phyloP scores from a whole-genome alignment of 2,113 vertebrate genomes.

The Ginglymostoma cirratum region DNA sequence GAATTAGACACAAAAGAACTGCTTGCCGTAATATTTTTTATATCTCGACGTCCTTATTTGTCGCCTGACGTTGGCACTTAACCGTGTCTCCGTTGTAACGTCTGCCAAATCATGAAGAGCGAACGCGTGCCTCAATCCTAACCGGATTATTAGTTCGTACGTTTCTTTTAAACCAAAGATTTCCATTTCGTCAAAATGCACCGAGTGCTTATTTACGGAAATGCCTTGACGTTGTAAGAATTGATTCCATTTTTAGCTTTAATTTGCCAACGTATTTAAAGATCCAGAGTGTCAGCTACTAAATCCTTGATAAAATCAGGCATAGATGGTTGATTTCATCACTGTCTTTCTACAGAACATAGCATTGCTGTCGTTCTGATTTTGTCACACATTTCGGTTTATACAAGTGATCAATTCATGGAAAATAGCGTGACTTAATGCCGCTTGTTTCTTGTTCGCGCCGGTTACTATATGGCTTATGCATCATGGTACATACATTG shows the following conservation, averaged over 20 bases:
- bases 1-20: neutral
- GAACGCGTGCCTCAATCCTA: neutral
- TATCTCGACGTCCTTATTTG: neutral
- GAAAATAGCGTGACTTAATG: neutral
- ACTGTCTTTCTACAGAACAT: neutral
- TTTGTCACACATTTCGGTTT: neutral
- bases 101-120: neutral
- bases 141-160: neutral
- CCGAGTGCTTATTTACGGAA: neutral
- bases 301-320: neutral
- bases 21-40: neutral
- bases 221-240: neutral
- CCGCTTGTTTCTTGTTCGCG: neutral
- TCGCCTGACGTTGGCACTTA: neutral
- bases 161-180: neutral
- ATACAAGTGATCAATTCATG: neutral
- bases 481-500: neutral
- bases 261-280: neutral
- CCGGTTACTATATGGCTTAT: neutral
- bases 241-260: neutral
- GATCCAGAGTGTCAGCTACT: neutral
- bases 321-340: neutral
- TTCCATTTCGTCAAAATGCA: neutral
- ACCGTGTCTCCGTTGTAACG: neutral
- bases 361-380: neutral